A percentile compares a stretch with the other conserved stretches of the same genome.
Evolutionary conservation across 2,113 vertebrate genomes (phyloP).

Genomic region (Butorides virescens): DNA sequence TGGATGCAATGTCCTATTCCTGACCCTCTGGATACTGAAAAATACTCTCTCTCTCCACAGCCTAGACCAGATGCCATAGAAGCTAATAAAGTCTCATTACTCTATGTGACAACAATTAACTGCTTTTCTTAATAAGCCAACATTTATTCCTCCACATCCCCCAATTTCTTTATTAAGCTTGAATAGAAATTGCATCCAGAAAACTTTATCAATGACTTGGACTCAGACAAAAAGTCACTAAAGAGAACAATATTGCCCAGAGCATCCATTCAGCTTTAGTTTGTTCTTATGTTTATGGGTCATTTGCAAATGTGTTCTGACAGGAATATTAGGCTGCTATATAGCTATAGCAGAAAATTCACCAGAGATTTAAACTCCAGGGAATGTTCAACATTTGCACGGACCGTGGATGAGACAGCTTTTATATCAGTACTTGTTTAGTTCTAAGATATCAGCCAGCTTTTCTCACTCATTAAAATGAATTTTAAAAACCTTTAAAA

Average conservation of each 20-base stretch:
- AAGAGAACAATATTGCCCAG: constrained; percentile 1
- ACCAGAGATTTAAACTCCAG: constrained; percentile 40
- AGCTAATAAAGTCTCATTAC: neutral
- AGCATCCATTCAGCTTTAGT: constrained; percentile 36
- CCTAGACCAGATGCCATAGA: neutral
- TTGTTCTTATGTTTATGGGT: constrained; percentile 30
- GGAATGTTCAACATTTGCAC: constrained; percentile 9
- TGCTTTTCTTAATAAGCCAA: neutral
- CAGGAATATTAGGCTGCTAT: constrained; percentile 22
- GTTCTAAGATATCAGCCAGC: neutral
- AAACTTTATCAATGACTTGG: neutral
- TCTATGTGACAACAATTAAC: neutral
- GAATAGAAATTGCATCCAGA: neutral
- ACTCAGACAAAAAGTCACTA: neutral
- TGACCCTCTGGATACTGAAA: neutral
- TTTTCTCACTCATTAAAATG: constrained; percentile 3
- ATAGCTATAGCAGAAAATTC: constrained; percentile 11
- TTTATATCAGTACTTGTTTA: neutral
- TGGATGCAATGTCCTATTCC: neutral
- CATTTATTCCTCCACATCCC: neutral
- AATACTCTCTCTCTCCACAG: neutral
- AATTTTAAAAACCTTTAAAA: constrained; percentile 13
- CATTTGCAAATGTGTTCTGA: constrained; percentile 55
- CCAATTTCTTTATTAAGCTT: neutral
- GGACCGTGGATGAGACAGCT: neutral